These are phyloP conservation scores for Drosophila meridionalis DNA, from an alignment of 2,888 invertebrate genomes.

Conservation along the genomic window DNA sequence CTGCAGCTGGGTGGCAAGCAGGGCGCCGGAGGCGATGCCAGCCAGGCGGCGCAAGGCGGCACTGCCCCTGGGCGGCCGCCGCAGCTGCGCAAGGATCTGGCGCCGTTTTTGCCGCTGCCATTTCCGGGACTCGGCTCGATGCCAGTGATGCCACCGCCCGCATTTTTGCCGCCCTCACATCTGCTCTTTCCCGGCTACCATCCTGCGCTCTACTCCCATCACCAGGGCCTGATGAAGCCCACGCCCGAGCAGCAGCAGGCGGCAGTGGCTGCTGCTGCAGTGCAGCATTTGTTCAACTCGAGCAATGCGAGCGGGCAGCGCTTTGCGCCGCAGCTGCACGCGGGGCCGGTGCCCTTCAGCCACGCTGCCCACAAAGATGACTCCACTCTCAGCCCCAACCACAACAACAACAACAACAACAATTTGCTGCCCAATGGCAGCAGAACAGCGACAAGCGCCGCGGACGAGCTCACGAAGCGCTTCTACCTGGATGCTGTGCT, in stretches of 20 bases:
- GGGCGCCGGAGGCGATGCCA: constrained; percentile 30
- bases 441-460: constrained; percentile 88
- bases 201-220: constrained; percentile 86
- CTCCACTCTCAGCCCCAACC: constrained; percentile 37
- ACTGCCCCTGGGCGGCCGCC: constrained; percentile 75
- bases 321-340: constrained; percentile 69
- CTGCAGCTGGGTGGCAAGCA: constrained; percentile 83
- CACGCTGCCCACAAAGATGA: constrained; percentile 47
- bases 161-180: constrained; percentile 88
- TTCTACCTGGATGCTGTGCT: constrained; percentile 91
- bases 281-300: constrained; percentile 81
- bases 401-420: constrained; percentile 85
- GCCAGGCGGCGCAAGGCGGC: constrained; percentile 34
- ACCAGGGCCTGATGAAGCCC: constrained; percentile 84
- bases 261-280: constrained; percentile 79
- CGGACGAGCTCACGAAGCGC: constrained; percentile 89
- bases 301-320: constrained; percentile 65
- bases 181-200: constrained; percentile 88
- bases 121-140: constrained; percentile 88
- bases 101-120: constrained; percentile 88
- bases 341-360: constrained; percentile 44
- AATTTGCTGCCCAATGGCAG: constrained; percentile 85
- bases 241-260: constrained; percentile 83
- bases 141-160: constrained; percentile 88
- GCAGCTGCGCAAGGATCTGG: constrained; percentile 86